Evolutionary conservation across 2,797 vertebrate species (phyloP), one percentile per base, ranked within the genome.

Genomic region (Hydrolagus colliei): DNA sequence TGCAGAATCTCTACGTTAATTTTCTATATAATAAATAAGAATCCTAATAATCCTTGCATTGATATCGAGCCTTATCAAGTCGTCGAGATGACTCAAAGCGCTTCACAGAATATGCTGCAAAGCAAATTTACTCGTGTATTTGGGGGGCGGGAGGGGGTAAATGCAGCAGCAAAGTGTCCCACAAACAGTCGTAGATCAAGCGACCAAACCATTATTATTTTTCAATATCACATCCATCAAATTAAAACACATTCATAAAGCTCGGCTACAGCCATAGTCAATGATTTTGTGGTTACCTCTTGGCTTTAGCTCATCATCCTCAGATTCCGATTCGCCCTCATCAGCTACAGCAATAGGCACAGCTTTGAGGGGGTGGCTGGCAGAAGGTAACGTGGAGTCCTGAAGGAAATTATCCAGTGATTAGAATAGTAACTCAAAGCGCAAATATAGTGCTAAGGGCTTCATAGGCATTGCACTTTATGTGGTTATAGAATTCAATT

Each of bases 291-390:
- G 63, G 9, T 71, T 92, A 99, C 98, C 98, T 97, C 98, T 95
- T 67, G 98, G 98, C 91, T 98, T 99, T 62, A 98, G 93, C 90
- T 98, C 97, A 77, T 99, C 98, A 0, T 99, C 98, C 78, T 99
- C 98, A 0, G 97, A 98, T 88, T 99, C 98, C 0, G 98, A 99
- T 85, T 97, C 96, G 0, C 98, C 98, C 78, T 99, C 97, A 27
- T 99, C 98, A 0, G 97, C 98, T 89, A 99, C 96, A 0, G 98
- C 97, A 2, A 99, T 96, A 0, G 98, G 98, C 52, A 99, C 97
- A 0, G 95, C 95, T 92, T 95, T 98, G 87, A 98, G 87, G 0
- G 95, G 95, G 88, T 95, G 95, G 88, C 90, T 90, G 67, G 90
- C 87, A 35, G 89, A 89, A 1, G 91, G 92, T 68, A 93, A 88